phyloP scores from a whole-genome alignment of 2,888 invertebrate genomes.

The Dicranocentrus wangi region DNA sequence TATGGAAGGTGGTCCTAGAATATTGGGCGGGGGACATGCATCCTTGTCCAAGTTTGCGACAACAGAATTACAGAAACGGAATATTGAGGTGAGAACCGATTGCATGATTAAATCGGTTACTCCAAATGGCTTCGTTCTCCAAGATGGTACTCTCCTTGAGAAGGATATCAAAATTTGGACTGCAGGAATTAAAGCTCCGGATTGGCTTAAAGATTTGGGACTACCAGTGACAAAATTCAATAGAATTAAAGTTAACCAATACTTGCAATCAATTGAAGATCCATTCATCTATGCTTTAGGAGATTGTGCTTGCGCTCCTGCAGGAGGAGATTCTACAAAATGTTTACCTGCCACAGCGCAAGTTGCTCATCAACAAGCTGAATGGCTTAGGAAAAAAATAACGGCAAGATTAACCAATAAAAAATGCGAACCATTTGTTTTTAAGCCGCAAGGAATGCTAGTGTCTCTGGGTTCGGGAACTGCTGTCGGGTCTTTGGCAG shows the following conservation, averaged over 20 bases:
- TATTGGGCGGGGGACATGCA: slow-evolving; percentile 49
- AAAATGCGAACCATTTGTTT: slow-evolving; percentile 53
- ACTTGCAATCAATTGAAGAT: slow-evolving; percentile 62
- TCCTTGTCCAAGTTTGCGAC: slow-evolving; percentile 64
- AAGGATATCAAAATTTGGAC: slow-evolving; percentile 69
- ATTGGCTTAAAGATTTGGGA: slow-evolving; percentile 62
- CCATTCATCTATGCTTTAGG: slow-evolving; percentile 61
- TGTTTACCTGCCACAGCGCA: slow-evolving; percentile 68
- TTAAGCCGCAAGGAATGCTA: slow-evolving; percentile 65
- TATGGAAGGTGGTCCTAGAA: slow-evolving; percentile 63
- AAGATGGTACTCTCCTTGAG: slow-evolving; percentile 50
- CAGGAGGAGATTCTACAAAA: neutral
- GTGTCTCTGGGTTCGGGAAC: slow-evolving; percentile 61
- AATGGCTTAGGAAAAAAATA: slow-evolving; percentile 62
- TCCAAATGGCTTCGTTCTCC: slow-evolving; percentile 55
- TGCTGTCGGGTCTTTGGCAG: slow-evolving; percentile 63
- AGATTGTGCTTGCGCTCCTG: slow-evolving; percentile 63
- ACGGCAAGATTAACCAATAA: slow-evolving; percentile 45
- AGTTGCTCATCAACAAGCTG: slow-evolving; percentile 69
- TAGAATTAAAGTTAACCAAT: slow-evolving; percentile 59
- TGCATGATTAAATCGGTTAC: slow-evolving; percentile 61
- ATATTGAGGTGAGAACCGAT: slow-evolving; percentile 56
- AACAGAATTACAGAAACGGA: slow-evolving; percentile 48
- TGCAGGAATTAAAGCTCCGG: slow-evolving; percentile 68
- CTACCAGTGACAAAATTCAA: slow-evolving; percentile 57